A percentile compares a stretch with the other conserved stretches of the same genome.
phyloP scores from a whole-genome alignment of 2,797 vertebrate species.

The Moxostoma hubbsi region DNA sequence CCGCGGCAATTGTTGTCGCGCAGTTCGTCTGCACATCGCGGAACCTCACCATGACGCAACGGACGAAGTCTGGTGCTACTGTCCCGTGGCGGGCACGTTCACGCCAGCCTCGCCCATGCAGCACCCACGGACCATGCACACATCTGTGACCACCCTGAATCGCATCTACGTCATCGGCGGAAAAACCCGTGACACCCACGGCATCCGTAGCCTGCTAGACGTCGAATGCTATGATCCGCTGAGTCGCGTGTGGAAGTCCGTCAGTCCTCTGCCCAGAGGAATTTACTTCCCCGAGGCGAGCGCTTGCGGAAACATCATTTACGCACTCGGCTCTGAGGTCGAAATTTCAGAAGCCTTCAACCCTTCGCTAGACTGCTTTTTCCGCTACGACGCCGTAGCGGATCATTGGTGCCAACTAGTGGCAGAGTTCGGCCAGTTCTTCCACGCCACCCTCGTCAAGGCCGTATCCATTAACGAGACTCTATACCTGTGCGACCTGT shows the following conservation, averaged over 20 bases:
- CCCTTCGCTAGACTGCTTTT: constrained; percentile 95
- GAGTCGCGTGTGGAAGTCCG: constrained; percentile 83
- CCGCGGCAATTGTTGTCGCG: constrained; percentile 86
- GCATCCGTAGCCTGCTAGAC: constrained; percentile 83
- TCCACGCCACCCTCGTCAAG: constrained; percentile 94
- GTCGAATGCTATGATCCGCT: constrained; percentile 92
- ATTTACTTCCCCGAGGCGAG: constrained; percentile 95
- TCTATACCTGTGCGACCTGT: constrained; percentile 94
- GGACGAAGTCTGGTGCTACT: constrained; percentile 93
- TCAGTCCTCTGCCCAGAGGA: constrained; percentile 87
- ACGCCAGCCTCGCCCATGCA: constrained; percentile 84
- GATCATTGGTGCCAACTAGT: constrained; percentile 96
- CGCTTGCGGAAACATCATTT: constrained; percentile 89
- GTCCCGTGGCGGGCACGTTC: constrained; percentile 84
- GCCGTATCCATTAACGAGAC: constrained; percentile 88
- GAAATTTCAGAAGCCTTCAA: constrained; percentile 94
- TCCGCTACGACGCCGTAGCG: constrained; percentile 84
- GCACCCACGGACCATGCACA: constrained; percentile 92
- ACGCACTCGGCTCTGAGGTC: constrained; percentile 90
- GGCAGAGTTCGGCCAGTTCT: constrained; percentile 94
- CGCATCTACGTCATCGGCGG: constrained; percentile 93
- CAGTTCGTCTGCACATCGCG: constrained; percentile 89
- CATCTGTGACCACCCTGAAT: constrained; percentile 85
- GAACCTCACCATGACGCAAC: constrained; percentile 88
- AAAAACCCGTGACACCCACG: constrained; percentile 82